These are phyloP conservation scores for Lithobates pipiens DNA, from an alignment of 2,797 vertebrate species.

Conservation along the genomic window DNA sequence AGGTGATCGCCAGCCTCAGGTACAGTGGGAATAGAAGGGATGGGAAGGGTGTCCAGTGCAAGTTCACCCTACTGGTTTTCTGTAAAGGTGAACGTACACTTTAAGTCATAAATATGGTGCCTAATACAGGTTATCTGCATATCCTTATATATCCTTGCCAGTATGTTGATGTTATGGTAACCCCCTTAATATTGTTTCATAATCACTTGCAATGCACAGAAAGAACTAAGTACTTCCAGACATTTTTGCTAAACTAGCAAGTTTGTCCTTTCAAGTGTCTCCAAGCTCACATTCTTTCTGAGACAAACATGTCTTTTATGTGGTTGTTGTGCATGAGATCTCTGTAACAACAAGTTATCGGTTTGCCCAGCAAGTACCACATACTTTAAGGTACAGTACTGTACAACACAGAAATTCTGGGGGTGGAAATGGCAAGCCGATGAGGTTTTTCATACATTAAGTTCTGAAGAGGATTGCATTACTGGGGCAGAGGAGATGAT, in stretches of 20 bases:
- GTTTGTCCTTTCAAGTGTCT: not conserved
- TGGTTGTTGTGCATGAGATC: not conserved
- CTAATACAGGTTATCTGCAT: not conserved
- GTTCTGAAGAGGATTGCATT: not conserved
- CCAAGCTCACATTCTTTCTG: not conserved
- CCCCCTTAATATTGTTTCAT: not conserved
- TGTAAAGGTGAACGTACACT: no score
- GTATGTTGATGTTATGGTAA: not conserved
- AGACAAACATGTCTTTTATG: conserved; percentile 7
- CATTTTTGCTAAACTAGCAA: not conserved
- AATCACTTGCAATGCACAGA: not conserved
- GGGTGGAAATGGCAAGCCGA: not conserved
- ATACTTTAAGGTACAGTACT: not conserved
- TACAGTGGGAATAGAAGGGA: no score
- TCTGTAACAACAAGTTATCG: conserved; percentile 1
- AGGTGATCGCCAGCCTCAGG: no score
- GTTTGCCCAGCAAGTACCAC: conserved; percentile 1
- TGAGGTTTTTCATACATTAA: conserved; percentile 8
- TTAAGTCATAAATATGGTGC: not conserved
- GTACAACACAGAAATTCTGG: not conserved
- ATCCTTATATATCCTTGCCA: not conserved
- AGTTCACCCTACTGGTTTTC: no score
- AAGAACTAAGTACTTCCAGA: not conserved
- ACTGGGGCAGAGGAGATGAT: not conserved
- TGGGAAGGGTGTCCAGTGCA: no score